These are phyloP conservation scores for Dromiciops gliroides DNA, from an alignment of 2,113 vertebrate genomes.

Conservation along the genomic window DNA sequence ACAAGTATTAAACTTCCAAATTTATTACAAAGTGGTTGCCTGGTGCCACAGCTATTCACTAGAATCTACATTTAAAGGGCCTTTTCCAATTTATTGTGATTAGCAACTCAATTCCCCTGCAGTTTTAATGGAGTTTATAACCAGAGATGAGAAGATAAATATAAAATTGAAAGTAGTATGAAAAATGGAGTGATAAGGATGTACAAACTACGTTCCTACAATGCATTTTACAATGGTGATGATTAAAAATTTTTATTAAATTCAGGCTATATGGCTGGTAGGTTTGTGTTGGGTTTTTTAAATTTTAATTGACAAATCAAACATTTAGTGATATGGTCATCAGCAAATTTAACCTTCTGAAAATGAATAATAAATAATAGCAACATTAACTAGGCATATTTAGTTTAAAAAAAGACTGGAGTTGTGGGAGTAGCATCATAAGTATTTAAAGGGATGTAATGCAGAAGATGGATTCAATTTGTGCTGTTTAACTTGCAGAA, in stretches of 20 bases:
- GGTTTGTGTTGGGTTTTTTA: no score
- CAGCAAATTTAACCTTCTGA: constrained; percentile 63
- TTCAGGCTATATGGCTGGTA: constrained; percentile 6
- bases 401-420: neutral
- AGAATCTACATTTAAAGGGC: constrained; percentile 43
- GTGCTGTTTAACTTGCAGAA: neutral
- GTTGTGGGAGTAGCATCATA: neutral
- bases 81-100: constrained; percentile 56
- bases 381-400: constrained; percentile 1
- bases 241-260: constrained; percentile 43
- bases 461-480: neutral
- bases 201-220: constrained; percentile 36
- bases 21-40: constrained; percentile 57
- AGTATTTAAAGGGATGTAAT: neutral
- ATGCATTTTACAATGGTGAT: constrained; percentile 42
- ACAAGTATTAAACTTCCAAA: constrained; percentile 50
- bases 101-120: constrained; percentile 30
- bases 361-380: constrained; percentile 68
- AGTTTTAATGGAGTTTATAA: constrained; percentile 53
- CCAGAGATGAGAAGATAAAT: constrained; percentile 55
- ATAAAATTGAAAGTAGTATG: constrained; percentile 48
- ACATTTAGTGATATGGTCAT: constrained; percentile 60
- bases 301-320: constrained; percentile 70
- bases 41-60: constrained; percentile 34
- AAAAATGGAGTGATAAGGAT: constrained; percentile 47